Conservation (phyloP, 2,888 invertebrate genomes). For the Matsumyia berberina region DNA sequence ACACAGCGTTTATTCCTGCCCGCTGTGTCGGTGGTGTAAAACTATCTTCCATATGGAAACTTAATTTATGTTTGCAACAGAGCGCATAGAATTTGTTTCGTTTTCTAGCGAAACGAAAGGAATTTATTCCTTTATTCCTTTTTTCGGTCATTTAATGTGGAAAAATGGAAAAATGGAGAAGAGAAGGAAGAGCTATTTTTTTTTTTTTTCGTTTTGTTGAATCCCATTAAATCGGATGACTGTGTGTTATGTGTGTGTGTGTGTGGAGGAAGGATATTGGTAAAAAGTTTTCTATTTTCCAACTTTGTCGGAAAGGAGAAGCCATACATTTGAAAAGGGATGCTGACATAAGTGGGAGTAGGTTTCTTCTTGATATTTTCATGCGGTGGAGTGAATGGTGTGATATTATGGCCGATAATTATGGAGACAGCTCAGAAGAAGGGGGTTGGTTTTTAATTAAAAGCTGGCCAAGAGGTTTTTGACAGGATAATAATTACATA, state of each 20-base stretch:
- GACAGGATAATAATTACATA: slow-evolving; percentile 3
- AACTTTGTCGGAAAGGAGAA: slow-evolving; percentile 62
- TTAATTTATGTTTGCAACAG: slow-evolving; percentile 84
- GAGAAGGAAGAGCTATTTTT: slow-evolving; percentile 27
- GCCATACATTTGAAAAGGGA: slow-evolving; percentile 69
- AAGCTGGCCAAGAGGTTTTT: slow-evolving; percentile 26
- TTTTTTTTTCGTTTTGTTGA: slow-evolving; percentile 63
- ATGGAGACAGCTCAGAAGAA: slow-evolving; percentile 33
- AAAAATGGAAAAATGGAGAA: slow-evolving; percentile 30
- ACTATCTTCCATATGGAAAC: slow-evolving; percentile 84
- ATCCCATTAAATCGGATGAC: slow-evolving; percentile 75
- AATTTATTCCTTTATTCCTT: slow-evolving; percentile 68
- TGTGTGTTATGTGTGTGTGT: slow-evolving; percentile 48
- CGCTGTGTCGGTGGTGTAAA: slow-evolving; percentile 71
- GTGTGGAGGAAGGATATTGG: slow-evolving; percentile 62
- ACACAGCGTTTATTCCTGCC: slow-evolving; percentile 31
- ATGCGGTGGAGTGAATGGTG: slow-evolving; percentile 49
- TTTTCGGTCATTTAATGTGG: slow-evolving; percentile 67
- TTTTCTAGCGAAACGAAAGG: slow-evolving; percentile 76
- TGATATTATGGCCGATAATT: slow-evolving; percentile 68
- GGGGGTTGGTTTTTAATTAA: slow-evolving; percentile 48
- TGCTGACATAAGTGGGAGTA: slow-evolving; percentile 45
- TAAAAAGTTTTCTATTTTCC: slow-evolving; percentile 74
- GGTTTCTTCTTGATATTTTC: slow-evolving; percentile 24
- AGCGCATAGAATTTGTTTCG: slow-evolving; percentile 83